phyloP scores from a whole-genome alignment of 2,888 invertebrate species.

The Limnephilus rhombicus region DNA sequence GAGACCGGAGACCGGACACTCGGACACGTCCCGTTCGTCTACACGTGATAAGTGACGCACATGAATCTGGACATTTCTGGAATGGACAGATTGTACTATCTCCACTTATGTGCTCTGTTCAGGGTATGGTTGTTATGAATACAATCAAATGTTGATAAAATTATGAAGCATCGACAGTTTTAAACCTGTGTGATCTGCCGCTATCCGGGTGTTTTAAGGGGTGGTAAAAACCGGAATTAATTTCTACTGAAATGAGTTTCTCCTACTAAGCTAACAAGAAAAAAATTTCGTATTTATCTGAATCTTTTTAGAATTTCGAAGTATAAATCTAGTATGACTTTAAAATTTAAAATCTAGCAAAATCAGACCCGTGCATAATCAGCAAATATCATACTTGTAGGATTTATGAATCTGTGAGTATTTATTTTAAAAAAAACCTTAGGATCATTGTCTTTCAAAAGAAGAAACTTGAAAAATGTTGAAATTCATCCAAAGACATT shows the following conservation, averaged over 20 bases:
- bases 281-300: too few relatives aligned
- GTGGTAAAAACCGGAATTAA: neutral
- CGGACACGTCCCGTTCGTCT: neutral
- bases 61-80: conserved; percentile 29
- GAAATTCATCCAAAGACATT: too few relatives aligned
- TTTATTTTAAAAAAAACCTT: too few relatives aligned
- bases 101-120: neutral
- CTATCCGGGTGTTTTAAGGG: neutral
- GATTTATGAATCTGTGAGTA: too few relatives aligned
- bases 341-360: neutral
- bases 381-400: too few relatives aligned
- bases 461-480: too few relatives aligned
- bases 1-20: too few relatives aligned
- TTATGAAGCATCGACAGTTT: neutral
- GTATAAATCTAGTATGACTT: neutral
- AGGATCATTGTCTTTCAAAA: too few relatives aligned
- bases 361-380: too few relatives aligned
- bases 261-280: neutral
- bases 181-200: neutral
- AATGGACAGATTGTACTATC: conserved; percentile 25
- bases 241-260: neutral
- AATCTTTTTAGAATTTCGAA: neutral
- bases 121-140: neutral
- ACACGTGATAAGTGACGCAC: conserved; percentile 31
- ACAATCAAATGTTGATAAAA: neutral